Conservation (phyloP, 2,113 vertebrate species). For the Stegastes partitus region DNA sequence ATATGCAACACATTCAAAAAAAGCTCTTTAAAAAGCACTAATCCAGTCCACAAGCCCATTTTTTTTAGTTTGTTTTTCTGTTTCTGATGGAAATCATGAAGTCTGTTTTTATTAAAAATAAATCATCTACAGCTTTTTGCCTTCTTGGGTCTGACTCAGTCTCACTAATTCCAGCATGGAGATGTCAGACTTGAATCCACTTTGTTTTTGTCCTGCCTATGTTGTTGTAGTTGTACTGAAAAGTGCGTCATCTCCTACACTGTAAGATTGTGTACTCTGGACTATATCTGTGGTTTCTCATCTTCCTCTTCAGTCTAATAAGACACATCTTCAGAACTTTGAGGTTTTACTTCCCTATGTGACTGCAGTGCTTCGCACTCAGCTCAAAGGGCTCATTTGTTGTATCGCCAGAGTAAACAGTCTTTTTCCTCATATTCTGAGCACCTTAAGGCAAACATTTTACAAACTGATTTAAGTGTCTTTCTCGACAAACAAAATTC, state of each 20-base stretch:
- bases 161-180: background rate
- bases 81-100: background rate
- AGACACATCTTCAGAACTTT: background rate
- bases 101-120: background rate
- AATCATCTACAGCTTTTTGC: background rate
- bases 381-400: background rate
- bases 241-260: constrained; percentile 7
- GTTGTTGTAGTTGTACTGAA: background rate
- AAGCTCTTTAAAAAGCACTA: background rate
- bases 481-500: too few species aligned
- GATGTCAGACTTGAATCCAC: background rate
- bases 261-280: background rate
- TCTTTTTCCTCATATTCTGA: too few species aligned
- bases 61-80: too few species aligned
- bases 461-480: too few species aligned
- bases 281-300: background rate
- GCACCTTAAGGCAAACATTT: too few species aligned
- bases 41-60: background rate
- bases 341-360: background rate
- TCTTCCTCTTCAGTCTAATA: background rate
- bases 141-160: background rate
- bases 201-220: background rate
- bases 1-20: background rate
- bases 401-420: too few species aligned
- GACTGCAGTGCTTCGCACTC: background rate